Evolutionary conservation across 2,113 vertebrate species (phyloP), one percentile per base, ranked within the genome.

Genomic region (Cettia cetti): DNA sequence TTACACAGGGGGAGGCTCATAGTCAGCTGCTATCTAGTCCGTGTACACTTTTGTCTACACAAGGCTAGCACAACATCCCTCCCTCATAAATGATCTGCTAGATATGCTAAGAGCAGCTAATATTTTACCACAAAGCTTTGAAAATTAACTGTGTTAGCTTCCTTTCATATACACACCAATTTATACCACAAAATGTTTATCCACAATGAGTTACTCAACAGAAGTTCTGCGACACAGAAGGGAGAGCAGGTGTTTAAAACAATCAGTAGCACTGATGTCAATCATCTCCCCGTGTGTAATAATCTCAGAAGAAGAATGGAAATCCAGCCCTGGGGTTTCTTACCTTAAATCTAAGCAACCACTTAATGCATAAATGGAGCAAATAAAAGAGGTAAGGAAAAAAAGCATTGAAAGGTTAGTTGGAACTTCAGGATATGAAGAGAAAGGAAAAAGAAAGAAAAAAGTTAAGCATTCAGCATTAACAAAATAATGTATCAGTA

Each of bases 321-420:
- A 97, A 98, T 98, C 96, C 97, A 98, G 97, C 97, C 97, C 97
- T 98, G 98, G 95, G 96, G 96, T 98, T 97, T 98, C 99, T 99
- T 99, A 99, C 99, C 99, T 99, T 99, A 98, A 99, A 99, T 99
- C 99, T 99, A 99, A 99, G 99, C 98, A 99, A 99, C 99, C 99
- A 99, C 99, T 99, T 99, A 95, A 99, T 98, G 98, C 98, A 98
- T 98, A 98, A 97, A 98, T 98, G 98, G 96, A 98, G 97, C 98
- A 98, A 98, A 98, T 98, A 98, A 98, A 98, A 99, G 97, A 98
- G 98, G 98, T 98, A 98, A 98, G 98, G 98, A 98, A 98, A 98
- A 98, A 98, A 98, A 99, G 97, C 98, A 98, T 98, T 98, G 97
- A 98, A 98, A 98, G 95, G 98, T 98, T 99, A 99, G 99, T 98